These are phyloP conservation scores for Diploscapter pachys DNA, from an alignment of 1,140 invertebrate species.

Conservation along the genomic window DNA sequence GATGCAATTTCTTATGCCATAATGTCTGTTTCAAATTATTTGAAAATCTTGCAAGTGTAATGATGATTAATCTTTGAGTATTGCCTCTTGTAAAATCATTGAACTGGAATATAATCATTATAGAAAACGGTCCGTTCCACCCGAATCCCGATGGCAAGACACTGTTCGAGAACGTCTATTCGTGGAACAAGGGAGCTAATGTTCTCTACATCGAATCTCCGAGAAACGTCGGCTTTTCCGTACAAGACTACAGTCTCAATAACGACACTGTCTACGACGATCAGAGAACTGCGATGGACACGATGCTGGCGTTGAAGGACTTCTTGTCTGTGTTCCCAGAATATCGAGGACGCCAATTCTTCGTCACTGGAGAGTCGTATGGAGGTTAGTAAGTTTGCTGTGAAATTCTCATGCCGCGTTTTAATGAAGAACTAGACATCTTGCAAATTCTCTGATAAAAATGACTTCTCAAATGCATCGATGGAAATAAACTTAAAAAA, in stretches of 20 bases:
- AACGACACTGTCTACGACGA: slow-evolving; percentile 62
- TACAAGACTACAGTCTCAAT: slow-evolving; percentile 55
- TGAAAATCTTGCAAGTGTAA: background rate
- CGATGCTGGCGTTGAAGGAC: slow-evolving; percentile 51
- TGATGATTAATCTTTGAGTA: background rate
- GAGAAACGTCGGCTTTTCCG: slow-evolving; percentile 65
- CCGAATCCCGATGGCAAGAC: slow-evolving; percentile 56
- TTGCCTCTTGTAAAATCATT: background rate
- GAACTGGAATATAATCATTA: background rate
- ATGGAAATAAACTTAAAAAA: background rate
- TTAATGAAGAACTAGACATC: too few relatives aligned
- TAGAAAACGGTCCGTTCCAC: slow-evolving; percentile 62
- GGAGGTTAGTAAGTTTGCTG: slow-evolving; percentile 19
- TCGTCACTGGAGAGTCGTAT: slow-evolving; percentile 62
- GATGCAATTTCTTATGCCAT: too few relatives aligned
- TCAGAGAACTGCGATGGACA: slow-evolving; percentile 33
- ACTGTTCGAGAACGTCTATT: slow-evolving; percentile 60
- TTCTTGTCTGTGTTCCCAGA: slow-evolving; percentile 63
- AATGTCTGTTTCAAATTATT: background rate
- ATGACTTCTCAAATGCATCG: too few relatives aligned
- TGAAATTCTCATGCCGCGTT: too few relatives aligned
- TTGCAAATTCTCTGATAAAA: too few relatives aligned
- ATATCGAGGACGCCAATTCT: slow-evolving; percentile 59
- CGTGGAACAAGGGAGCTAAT: slow-evolving; percentile 69
- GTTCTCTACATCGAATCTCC: slow-evolving; percentile 67